Base-by-base conservation (phyloP, 2,113 vertebrate species). In the Malurus cyaneus region DNA sequence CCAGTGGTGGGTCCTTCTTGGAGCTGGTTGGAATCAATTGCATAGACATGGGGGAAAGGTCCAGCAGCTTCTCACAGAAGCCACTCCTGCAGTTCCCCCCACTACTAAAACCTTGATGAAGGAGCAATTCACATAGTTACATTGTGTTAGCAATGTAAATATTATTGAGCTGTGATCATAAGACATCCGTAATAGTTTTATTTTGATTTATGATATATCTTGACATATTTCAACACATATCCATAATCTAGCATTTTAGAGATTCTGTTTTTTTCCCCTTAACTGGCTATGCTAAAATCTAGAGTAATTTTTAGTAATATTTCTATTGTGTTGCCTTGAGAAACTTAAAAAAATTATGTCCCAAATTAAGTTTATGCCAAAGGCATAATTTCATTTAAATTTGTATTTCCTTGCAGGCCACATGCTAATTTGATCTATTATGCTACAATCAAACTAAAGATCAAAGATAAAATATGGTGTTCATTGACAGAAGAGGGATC, bases 1-100 rank as follows among this genome's bases (percentile, higher is more conserved):
- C 5, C 15, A 53, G 12, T 1, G 7, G 13, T 5, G 1, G 20
- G 12, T 18, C 6, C 0, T 0, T 15, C 23, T 25, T 25, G 46
- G 19, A 60, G 26, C 9, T 0, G 0, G 8, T 7, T 42, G 41
- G 2, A 8, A 4, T 6, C 47, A 26, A 5, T 8, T 66, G 11
- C 3, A 1, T 60, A 5, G 34, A 50, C 4, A 18, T 1, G 1
- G 11, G 17, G 8, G n/a, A n/a, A 72, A 20, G 12, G 39, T 61
- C 46, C 28, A 34, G 18, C 9, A 49, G 1, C 41, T 71, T 49
- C 26, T 42, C 12, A 49, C 26, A 83, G 46, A 60, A 47, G 14
- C 10, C 57, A 47, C 2, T 1, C 1, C 25, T 62, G 23, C 16
- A 69, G 39, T 12, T 6, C 1, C 4, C 8, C 3, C 6, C 12